phyloP scores from a whole-genome alignment of 2,113 vertebrate genomes.

The Rhizomys pruinosus region DNA sequence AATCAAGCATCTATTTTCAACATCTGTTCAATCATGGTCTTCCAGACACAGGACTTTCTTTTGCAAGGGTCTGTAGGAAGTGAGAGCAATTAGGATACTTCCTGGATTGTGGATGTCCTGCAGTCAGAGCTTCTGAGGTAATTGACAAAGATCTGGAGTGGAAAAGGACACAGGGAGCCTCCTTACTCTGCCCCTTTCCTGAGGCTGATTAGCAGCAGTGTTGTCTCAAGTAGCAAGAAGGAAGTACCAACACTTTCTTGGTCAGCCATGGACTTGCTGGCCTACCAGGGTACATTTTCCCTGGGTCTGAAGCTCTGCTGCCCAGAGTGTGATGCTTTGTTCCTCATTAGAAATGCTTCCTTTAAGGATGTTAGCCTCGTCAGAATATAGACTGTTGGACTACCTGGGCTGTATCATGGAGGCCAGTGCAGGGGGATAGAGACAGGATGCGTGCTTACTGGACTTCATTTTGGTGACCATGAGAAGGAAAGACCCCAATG shows the following conservation, averaged over 20 bases:
- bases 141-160: not conserved
- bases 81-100: not conserved
- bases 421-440: no score
- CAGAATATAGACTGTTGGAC: no score
- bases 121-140: not conserved
- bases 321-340: not conserved
- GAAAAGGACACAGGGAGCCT: not conserved
- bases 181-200: not conserved
- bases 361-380: no score
- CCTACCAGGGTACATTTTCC: rapidly evolving
- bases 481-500: no score
- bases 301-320: not conserved
- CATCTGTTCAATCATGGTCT: not conserved
- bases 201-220: not conserved
- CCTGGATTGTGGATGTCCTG: not conserved
- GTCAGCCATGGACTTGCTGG: not conserved
- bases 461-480: no score
- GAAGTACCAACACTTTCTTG: not conserved
- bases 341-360: not conserved
- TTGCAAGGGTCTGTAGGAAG: not conserved
- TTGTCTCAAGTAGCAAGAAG: not conserved
- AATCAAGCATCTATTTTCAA: not conserved
- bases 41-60: not conserved
- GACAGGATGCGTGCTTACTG: no score
- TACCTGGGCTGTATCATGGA: no score